These are phyloP conservation scores for Cataglyphis hispanica DNA, from an alignment of 1,140 invertebrate species.

Conservation along the genomic window DNA sequence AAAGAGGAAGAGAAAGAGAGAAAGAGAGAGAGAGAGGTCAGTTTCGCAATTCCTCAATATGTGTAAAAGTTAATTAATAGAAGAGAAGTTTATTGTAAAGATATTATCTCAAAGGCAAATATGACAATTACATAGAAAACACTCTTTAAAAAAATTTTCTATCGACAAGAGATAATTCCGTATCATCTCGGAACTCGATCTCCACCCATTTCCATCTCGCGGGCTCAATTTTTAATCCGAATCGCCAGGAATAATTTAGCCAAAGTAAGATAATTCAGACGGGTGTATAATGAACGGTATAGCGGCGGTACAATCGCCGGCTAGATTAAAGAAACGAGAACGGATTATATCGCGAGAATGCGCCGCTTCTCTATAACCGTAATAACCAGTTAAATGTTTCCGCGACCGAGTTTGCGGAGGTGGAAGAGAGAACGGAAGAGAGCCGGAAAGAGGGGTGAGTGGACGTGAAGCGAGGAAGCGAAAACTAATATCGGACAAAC, in stretches of 20 bases:
- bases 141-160: constrained; percentile 26
- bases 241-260: constrained; percentile 42
- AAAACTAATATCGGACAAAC: constrained; percentile 84
- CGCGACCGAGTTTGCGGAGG: constrained; percentile 69
- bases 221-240: constrained; percentile 48
- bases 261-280: constrained; percentile 31
- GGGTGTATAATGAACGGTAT: constrained; percentile 44
- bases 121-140: constrained; percentile 51
- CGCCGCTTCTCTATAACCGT: constrained; percentile 77
- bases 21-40: too few species aligned
- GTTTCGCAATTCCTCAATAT: neutral
- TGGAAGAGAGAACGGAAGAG: constrained; percentile 23
- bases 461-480: constrained; percentile 73
- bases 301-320: constrained; percentile 67
- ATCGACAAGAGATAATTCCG: constrained; percentile 5
- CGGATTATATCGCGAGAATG: constrained; percentile 65
- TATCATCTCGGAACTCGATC: constrained; percentile 38
- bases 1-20: too few species aligned
- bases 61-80: constrained; percentile 1
- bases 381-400: constrained; percentile 84
- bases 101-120: neutral
- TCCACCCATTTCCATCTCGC: constrained; percentile 47
- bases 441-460: neutral
- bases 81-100: neutral
- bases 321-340: constrained; percentile 80